Percentiles rank a stretch among this genome's conserved stretches.
These are phyloP conservation scores for Criorhina ranunculi DNA, from an alignment of 2,888 invertebrate genomes.

Conservation along the genomic window DNA sequence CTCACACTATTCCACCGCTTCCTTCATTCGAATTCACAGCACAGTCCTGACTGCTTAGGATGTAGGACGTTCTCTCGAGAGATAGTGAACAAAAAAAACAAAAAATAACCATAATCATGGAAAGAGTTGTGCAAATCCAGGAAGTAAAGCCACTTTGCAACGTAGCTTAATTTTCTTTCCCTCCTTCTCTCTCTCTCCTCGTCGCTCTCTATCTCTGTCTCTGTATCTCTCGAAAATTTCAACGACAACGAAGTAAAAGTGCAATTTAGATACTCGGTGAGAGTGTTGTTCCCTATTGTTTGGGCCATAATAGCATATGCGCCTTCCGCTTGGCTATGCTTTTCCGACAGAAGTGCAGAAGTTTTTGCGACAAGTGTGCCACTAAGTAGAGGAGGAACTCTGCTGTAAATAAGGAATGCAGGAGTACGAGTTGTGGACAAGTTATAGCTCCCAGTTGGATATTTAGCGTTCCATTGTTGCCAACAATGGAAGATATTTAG, in stretches of 20 bases:
- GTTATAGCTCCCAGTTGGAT: slow-evolving; percentile 37
- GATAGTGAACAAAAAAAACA: background rate
- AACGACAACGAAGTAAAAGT: slow-evolving; percentile 14
- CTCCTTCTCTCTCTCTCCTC: background rate
- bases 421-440: slow-evolving; percentile 22
- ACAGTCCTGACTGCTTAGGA: slow-evolving; percentile 25
- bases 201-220: too few species aligned
- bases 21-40: background rate
- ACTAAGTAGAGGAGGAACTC: slow-evolving; percentile 26
- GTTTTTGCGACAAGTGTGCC: slow-evolving; percentile 20
- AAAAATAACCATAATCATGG: background rate
- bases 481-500: slow-evolving; percentile 52
- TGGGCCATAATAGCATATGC: slow-evolving; percentile 43
- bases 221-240: background rate
- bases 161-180: slow-evolving; percentile 5
- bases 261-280: slow-evolving; percentile 23
- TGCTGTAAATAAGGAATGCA: too few species aligned
- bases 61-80: slow-evolving; percentile 10
- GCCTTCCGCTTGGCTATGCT: slow-evolving; percentile 4
- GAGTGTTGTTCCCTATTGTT: slow-evolving; percentile 36
- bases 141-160: slow-evolving; percentile 39
- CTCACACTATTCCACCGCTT: background rate
- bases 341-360: slow-evolving; percentile 31
- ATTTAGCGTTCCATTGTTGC: slow-evolving; percentile 53
- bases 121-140: slow-evolving; percentile 21